Evolutionary conservation across 2,113 vertebrate genomes (phyloP).

Genomic region (Trichomycterus rosablanca): DNA sequence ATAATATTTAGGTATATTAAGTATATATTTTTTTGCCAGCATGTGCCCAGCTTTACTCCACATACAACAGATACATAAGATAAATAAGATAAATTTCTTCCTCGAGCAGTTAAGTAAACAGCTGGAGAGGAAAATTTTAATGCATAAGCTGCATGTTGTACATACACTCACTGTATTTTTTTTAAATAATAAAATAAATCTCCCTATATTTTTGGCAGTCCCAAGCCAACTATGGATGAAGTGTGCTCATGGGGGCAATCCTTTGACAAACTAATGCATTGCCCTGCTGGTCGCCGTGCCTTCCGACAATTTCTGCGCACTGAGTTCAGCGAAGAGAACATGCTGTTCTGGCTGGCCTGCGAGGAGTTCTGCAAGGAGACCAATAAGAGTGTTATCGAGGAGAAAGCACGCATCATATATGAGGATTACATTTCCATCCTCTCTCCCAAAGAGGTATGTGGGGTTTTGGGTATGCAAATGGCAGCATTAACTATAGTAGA

Average conservation of each 20-base stretch:
- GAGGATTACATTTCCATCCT: slow-evolving; percentile 98
- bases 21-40: no score
- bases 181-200: neutral
- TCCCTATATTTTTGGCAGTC: slow-evolving; percentile 59
- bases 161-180: no score
- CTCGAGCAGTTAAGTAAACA: no score
- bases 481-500: no score
- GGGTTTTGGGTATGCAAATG: neutral
- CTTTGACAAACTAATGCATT: slow-evolving; percentile 92
- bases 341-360: slow-evolving; percentile 98
- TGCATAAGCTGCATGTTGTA: no score
- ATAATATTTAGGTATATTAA: no score
- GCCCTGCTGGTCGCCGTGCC: slow-evolving; percentile 82
- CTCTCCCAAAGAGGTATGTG: slow-evolving; percentile 93
- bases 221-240: slow-evolving; percentile 84
- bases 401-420: slow-evolving; percentile 90
- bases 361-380: slow-evolving; percentile 88
- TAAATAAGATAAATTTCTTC: no score
- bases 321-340: slow-evolving; percentile 98
- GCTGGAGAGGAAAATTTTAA: no score
- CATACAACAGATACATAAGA: no score
- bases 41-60: no score
- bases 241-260: slow-evolving; percentile 87
- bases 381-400: slow-evolving; percentile 78
- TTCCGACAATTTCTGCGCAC: slow-evolving; percentile 94